Percentiles rank a stretch among this genome's conserved stretches.
phyloP scores from a whole-genome alignment of 2,113 vertebrate genomes.

The Poeciliopsis prolifica region DNA sequence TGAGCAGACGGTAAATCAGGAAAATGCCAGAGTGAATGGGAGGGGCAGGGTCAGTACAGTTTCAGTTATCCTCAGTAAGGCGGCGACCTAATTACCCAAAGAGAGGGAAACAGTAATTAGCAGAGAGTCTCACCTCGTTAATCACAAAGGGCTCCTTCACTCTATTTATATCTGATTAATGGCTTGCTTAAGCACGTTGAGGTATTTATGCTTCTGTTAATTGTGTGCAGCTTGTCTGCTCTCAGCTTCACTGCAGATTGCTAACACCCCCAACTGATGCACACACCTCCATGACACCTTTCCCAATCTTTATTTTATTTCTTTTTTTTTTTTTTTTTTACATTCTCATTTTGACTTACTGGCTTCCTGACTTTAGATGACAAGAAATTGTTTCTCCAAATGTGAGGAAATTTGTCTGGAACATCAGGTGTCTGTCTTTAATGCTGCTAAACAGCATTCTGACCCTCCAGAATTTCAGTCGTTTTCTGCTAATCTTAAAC shows the following conservation, averaged over 20 bases:
- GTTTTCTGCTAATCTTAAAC: neutral
- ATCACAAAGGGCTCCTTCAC: conserved; percentile 96
- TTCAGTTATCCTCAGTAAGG: conserved; percentile 90
- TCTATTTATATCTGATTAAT: conserved; percentile 99
- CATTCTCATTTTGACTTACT: conserved; percentile 43
- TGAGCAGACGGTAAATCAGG: conserved; percentile 21
- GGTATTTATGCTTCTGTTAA: conserved; percentile 94
- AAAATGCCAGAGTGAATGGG: conserved; percentile 29
- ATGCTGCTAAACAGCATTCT: no score
- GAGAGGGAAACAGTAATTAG: conserved; percentile 99
- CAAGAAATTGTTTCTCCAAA: conserved; percentile 27
- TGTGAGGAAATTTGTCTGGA: no score
- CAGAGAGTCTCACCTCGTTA: conserved; percentile 97
- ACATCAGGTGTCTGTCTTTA: no score
- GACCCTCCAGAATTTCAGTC: neutral
- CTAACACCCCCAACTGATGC: conserved; percentile 69
- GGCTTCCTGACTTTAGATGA: conserved; percentile 61
- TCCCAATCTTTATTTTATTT: conserved; percentile 32
- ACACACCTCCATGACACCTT: conserved; percentile 45
- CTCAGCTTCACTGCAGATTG: conserved; percentile 77
- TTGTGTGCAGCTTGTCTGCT: conserved; percentile 90
- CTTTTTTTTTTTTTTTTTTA: conserved; percentile 8
- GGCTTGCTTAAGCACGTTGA: conserved; percentile 90
- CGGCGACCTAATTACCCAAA: conserved; percentile 97
- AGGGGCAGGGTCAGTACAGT: conserved; percentile 84